These are phyloP conservation scores for Channallabes apus DNA, from an alignment of 2,797 vertebrate genomes.

Conservation along the genomic window DNA sequence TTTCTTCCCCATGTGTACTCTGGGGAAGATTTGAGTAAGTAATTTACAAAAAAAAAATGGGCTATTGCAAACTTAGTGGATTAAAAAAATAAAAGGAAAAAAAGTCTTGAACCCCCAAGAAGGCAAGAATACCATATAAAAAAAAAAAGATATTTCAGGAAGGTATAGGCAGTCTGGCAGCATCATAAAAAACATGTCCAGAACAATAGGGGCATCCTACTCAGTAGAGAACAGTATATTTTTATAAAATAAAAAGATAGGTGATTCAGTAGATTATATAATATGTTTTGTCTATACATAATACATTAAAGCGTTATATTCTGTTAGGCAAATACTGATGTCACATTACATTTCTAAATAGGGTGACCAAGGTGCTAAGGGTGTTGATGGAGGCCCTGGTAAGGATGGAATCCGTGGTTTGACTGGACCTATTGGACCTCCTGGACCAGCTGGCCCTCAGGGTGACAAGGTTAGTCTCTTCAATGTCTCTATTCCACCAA, in stretches of 20 bases:
- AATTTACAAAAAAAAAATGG: not conserved
- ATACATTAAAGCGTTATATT: not conserved
- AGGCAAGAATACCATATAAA: not conserved
- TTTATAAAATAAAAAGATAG: too few relatives aligned
- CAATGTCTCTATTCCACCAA: not conserved
- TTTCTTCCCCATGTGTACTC: not conserved
- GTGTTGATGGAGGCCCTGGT: constrained; percentile 85
- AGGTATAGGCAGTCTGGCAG: not conserved
- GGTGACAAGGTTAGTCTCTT: constrained; percentile 85
- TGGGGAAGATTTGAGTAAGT: not conserved
- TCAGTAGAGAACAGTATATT: not conserved
- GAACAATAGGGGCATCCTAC: not conserved
- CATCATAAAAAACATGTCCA: not conserved
- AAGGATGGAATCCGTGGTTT: constrained; percentile 92
- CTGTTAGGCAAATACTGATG: not conserved
- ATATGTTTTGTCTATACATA: not conserved
- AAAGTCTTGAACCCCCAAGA: not conserved
- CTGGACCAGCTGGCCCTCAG: constrained; percentile 86
- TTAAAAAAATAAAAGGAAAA: not conserved
- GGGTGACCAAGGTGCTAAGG: constrained; percentile 93
- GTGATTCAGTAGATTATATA: not conserved
- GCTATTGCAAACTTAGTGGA: not conserved
- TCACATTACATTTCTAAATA: constrained; percentile 57
- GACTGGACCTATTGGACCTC: constrained; percentile 95
- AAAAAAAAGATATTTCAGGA: too few relatives aligned